Percentiles rank a stretch among this genome's conserved stretches.
These are phyloP conservation scores for Apis laboriosa DNA, from an alignment of 1,140 invertebrate species.

Conservation along the genomic window DNA sequence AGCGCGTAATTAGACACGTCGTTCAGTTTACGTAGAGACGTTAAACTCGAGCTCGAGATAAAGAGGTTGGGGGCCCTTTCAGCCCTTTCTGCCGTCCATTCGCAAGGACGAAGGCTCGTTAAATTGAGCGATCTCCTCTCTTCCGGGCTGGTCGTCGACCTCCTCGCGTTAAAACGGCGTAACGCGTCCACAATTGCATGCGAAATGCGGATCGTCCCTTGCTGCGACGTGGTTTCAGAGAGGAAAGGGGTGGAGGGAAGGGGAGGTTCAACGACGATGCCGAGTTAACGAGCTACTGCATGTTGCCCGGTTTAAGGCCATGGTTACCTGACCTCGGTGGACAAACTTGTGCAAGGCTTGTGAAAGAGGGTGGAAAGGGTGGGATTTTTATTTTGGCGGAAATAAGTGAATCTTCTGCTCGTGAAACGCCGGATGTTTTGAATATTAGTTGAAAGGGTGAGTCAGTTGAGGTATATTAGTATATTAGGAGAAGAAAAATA, in stretches of 20 bases:
- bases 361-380: neutral
- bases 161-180: slow-evolving; percentile 44
- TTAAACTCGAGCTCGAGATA: slow-evolving; percentile 65
- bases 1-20: slow-evolving; percentile 71
- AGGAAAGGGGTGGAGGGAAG: neutral
- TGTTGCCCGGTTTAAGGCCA: slow-evolving; percentile 3
- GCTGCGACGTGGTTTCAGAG: neutral
- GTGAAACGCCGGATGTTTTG: neutral
- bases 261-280: neutral
- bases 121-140: slow-evolving; percentile 60
- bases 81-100: slow-evolving; percentile 33
- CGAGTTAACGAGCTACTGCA: slow-evolving; percentile 49
- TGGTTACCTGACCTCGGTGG: too few species aligned
- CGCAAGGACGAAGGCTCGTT: slow-evolving; percentile 45
- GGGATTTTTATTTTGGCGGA: neutral
- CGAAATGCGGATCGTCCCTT: slow-evolving; percentile 45
- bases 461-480: neutral
- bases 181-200: slow-evolving; percentile 49
- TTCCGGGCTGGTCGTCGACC: slow-evolving; percentile 14
- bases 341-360: neutral
- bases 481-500: too few species aligned
- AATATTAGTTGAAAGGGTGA: neutral
- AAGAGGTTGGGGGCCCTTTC: slow-evolving; percentile 43
- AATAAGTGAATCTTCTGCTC: neutral
- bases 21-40: slow-evolving; percentile 68